Evolutionary conservation across 2,113 vertebrate genomes (phyloP), one percentile per base, ranked within the genome.

Genomic region (Uria aalge): DNA sequence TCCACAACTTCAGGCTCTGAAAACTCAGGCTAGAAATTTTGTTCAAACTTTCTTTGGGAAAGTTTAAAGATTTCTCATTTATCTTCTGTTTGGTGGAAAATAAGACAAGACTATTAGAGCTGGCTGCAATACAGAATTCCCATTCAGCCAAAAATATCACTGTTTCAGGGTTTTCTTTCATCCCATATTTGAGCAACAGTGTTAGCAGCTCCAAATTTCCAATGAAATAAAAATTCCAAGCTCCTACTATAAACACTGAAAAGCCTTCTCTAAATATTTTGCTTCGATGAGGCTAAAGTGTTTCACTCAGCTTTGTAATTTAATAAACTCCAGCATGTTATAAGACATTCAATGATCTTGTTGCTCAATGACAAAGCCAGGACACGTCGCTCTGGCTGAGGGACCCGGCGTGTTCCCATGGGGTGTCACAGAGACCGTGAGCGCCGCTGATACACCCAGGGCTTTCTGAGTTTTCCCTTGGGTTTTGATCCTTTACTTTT

Each of bases 241-340:
- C 82, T 86, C 63, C 78, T 88, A 92, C 90, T 85, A 76, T 94
- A 97, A 97, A 96, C 95, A 94, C 93, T 78, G 63, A 88, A 95
- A 96, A 94, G 53, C 78, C 85, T 95, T 95, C 88, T 96, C 82
- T 94, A 97, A 97, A 96, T 92, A 96, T 96, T 96, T 96, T 94
- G 45, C 78, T 93, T 96, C 92, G 64, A 50, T 85, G 87, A 90
- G 45, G 94, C 92, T 85, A 2, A 88, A 94, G 55, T 4, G 4
- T 81, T n/a, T 88, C 2, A 0, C 78, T 95, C 85, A 30, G 82
- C 50, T 88, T 96, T 73, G 80, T 76, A 75, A 90, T 50, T 57
- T 56, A 24, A 75, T 22, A 69, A 95, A 24, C 81, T 79, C 66
- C 82, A 83, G 69, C 27, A 4, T 30, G 27, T n/a, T 29, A 8